Percentiles rank a stretch among this genome's conserved stretches.
phyloP scores from a whole-genome alignment of 2,113 vertebrate genomes.

The Siniperca knerii region DNA sequence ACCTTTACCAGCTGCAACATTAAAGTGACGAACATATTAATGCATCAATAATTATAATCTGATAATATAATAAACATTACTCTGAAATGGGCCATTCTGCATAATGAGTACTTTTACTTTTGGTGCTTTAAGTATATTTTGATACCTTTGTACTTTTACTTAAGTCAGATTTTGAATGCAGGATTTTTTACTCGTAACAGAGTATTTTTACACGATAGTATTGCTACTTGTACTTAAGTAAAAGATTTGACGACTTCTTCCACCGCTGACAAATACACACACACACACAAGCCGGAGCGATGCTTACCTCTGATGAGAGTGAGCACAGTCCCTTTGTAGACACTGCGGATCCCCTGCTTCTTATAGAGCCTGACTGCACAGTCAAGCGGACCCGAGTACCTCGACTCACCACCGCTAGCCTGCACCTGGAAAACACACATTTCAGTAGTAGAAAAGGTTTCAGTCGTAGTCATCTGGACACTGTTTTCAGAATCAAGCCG shows the following conservation, averaged over 20 bases:
- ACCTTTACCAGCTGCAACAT: neutral
- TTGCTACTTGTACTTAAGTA: neutral
- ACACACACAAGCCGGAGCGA: neutral
- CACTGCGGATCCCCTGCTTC: slow-evolving; percentile 78
- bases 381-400: slow-evolving; percentile 80
- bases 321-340: slow-evolving; percentile 84
- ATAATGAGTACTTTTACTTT: too few species aligned
- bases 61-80: neutral
- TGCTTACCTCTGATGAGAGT: slow-evolving; percentile 85
- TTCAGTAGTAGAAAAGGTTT: too few species aligned
- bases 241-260: neutral
- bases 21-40: neutral
- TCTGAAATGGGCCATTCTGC: neutral
- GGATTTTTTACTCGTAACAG: too few species aligned
- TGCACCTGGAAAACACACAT: slow-evolving; percentile 76
- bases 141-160: too few species aligned
- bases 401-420: slow-evolving; percentile 57
- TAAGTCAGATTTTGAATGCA: too few species aligned
- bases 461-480: too few species aligned
- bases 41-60: neutral
- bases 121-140: too few species aligned
- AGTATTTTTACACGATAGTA: neutral
- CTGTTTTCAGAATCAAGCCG: too few species aligned
- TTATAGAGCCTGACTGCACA: slow-evolving; percentile 81
- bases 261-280: slow-evolving; percentile 8